These are phyloP conservation scores for Dryocosmus kuriphilus DNA, from an alignment of 2,888 invertebrate genomes.

Conservation along the genomic window DNA sequence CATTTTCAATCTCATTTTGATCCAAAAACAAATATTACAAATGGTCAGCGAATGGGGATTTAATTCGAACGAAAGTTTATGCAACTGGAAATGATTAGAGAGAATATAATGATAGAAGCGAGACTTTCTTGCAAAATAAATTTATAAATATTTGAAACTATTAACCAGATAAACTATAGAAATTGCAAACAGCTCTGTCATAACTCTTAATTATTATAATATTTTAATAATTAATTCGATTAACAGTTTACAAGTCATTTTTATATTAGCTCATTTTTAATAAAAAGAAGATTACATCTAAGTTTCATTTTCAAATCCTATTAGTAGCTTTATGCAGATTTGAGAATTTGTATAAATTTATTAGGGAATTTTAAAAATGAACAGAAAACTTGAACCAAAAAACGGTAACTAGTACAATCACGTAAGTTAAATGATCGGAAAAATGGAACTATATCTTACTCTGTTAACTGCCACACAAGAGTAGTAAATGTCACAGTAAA, in stretches of 20 bases:
- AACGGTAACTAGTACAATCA: neutral
- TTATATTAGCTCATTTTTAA: too few relatives aligned
- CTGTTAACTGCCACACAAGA: neutral
- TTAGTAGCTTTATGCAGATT: too few relatives aligned
- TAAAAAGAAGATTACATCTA: too few relatives aligned
- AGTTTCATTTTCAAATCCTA: too few relatives aligned
- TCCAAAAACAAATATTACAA: neutral
- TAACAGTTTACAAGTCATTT: too few relatives aligned
- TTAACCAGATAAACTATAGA: too few relatives aligned
- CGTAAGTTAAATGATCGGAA: neutral
- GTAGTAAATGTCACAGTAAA: slow-evolving; percentile 36
- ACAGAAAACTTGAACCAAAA: neutral
- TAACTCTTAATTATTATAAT: too few relatives aligned
- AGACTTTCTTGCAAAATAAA: too few relatives aligned
- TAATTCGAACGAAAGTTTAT: neutral
- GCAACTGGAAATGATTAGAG: neutral
- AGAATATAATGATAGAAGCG: neutral
- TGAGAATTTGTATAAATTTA: neutral
- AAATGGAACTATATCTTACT: slow-evolving; percentile 21
- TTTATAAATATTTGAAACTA: too few relatives aligned
- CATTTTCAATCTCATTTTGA: slow-evolving; percentile 4
- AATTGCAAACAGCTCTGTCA: too few relatives aligned
- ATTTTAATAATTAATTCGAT: too few relatives aligned
- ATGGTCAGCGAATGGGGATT: slow-evolving; percentile 2
- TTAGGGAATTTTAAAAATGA: neutral